Conservation (phyloP, 2,113 vertebrate species). For the Pollimyrus isidori region DNA sequence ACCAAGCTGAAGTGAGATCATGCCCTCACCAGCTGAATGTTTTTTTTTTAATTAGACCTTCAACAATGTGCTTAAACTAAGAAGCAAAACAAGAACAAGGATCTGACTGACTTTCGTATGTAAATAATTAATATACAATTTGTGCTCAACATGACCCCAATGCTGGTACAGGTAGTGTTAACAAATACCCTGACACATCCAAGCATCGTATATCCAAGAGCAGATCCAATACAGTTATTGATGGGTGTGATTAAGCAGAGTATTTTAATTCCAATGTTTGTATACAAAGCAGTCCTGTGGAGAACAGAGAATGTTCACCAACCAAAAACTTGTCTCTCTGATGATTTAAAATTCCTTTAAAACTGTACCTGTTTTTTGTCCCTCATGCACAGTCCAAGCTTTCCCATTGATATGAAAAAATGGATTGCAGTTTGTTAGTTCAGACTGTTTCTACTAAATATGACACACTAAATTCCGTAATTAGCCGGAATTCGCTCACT, state of each 20-base stretch:
- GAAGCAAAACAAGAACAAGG: neutral
- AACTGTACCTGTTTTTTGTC: neutral
- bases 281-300: neutral
- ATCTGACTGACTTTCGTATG: neutral
- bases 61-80: neutral
- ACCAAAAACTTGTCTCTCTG: neutral
- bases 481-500: neutral
- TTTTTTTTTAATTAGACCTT: neutral
- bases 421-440: neutral
- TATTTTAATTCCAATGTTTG: neutral
- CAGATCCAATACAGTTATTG: neutral
- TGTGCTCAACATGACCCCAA: neutral
- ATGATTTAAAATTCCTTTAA: neutral
- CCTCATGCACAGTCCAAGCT: neutral
- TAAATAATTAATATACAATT: neutral
- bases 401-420: neutral
- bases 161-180: neutral
- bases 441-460: neutral
- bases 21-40: neutral
- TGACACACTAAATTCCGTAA: neutral
- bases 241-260: neutral
- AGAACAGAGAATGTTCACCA: neutral
- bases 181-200: neutral
- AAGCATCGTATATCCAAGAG: neutral
- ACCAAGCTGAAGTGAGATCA: neutral